Evolutionary conservation across 1,140 invertebrate species (phyloP).

Genomic region (Pogonomyrmex barbatus): DNA sequence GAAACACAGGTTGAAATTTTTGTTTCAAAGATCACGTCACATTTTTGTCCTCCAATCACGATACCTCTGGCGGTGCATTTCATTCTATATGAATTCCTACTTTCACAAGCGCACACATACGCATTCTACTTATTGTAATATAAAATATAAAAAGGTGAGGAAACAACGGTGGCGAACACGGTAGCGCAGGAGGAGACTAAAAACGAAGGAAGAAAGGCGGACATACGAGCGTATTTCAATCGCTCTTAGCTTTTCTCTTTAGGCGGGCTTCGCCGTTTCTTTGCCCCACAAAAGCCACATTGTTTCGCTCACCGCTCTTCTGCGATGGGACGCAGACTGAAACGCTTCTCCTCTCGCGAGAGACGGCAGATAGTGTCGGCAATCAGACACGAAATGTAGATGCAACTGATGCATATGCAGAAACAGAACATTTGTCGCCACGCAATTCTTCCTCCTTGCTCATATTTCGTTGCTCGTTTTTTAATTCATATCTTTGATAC

Average conservation of each 20-base stretch:
- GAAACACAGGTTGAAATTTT: background rate
- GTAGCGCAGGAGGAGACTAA: background rate
- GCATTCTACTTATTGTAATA: conserved; percentile 20
- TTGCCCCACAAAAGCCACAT: conserved; percentile 77
- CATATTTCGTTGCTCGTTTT: conserved; percentile 63
- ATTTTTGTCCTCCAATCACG: background rate
- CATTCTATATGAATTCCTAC: conserved; percentile 24
- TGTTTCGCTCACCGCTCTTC: conserved; percentile 75
- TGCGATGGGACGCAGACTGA: conserved; percentile 59
- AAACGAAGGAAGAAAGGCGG: conserved; percentile 56
- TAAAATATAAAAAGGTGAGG: conserved; percentile 16
- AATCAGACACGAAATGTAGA: conserved; percentile 44
- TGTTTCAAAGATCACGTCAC: background rate
- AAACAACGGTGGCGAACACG: background rate
- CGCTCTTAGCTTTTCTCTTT: conserved; percentile 79
- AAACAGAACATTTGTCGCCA: conserved; percentile 44
- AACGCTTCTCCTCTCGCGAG: conserved; percentile 68
- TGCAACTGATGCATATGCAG: conserved; percentile 54
- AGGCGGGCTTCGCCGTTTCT: conserved; percentile 73
- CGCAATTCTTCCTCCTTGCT: conserved; percentile 62
- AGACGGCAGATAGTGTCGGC: conserved; percentile 55
- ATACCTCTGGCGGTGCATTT: background rate
- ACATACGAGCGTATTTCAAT: conserved; percentile 77
- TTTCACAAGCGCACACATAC: background rate
- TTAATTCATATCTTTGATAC: conserved; percentile 70